Base-by-base conservation (phyloP, 1,140 invertebrate genomes). In the Leptinotarsa undecemlineata region DNA sequence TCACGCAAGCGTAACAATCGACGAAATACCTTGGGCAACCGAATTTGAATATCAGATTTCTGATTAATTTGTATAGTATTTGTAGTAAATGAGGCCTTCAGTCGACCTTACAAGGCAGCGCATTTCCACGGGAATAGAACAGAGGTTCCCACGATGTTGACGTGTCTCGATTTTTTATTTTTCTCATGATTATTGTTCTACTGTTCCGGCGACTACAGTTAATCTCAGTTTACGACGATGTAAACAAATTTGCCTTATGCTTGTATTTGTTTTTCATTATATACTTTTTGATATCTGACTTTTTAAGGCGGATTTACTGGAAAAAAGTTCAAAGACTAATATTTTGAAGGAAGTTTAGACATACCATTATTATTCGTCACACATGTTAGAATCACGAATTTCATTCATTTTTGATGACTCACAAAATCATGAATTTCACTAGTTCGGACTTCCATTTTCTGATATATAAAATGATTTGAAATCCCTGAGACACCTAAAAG, bases 41-140 rank as follows among this genome's bases (percentile, higher is more conserved):
- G 4, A 57, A 57, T 17, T 57, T 8, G 2, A 19, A 57, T 57
- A 57, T 57, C 17, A 57, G 17, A 57, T 57, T 57, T 57, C 51
- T 57, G 3, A 57, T 5, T 57, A n/a, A 21, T 67, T 21, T 26
- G 19, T 13, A 67, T 67, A 33, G 23, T 67, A 67, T 33, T 15
- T n/a, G 19, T 13, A 26, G 64, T 67, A 26, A 67, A 67, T 64
- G 67, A 76, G 74, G 68, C 77, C 75, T 78, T 76, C 69, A 33
- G 17, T 74, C 78, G 78, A 73, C 78, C 78, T 79, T 79, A 76
- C 78, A 79, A 79, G 78, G 76, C 76, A 79, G 77, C 78, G 76
- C 70, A 73, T 76, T 79, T 79, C 76, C 74, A 79, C 78, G 74
- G 74, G 76, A 79, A 79, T 74, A 67, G 57, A 77, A 68, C 76